phyloP scores from a whole-genome alignment of 2,797 vertebrate species.

The Labroides dimidiatus region DNA sequence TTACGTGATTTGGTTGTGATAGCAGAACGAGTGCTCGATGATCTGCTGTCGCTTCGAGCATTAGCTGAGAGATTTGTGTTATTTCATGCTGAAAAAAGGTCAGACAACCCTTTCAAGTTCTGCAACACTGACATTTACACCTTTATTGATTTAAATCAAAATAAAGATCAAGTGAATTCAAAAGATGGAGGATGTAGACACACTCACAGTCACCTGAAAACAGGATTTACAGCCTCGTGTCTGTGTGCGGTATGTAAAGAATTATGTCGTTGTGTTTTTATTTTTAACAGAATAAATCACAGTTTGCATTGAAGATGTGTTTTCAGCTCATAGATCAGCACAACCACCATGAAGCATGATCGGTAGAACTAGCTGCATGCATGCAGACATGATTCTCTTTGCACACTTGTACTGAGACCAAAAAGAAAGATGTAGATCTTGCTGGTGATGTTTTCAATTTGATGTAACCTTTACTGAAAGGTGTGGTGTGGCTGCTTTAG shows the following conservation, averaged over 20 bases:
- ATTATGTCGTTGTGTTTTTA: neutral
- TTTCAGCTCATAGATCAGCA: too few relatives aligned
- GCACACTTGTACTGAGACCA: too few relatives aligned
- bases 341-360: too few relatives aligned
- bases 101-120: slow-evolving; percentile 60
- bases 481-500: too few relatives aligned
- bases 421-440: too few relatives aligned
- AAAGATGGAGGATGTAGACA: neutral
- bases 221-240: neutral
- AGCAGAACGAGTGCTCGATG: slow-evolving; percentile 55
- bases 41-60: slow-evolving; percentile 60
- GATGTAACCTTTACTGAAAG: too few relatives aligned
- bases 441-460: too few relatives aligned
- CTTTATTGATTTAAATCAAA: slow-evolving; percentile 67
- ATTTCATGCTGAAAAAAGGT: slow-evolving; percentile 55
- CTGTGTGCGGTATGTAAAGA: slow-evolving; percentile 3
- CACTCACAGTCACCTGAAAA: slow-evolving; percentile 8
- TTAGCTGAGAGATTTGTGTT: slow-evolving; percentile 58
- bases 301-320: too few relatives aligned
- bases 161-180: slow-evolving; percentile 26
- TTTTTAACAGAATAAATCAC: too few relatives aligned
- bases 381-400: too few relatives aligned
- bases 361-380: too few relatives aligned
- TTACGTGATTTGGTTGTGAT: slow-evolving; percentile 40
- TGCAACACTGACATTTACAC: slow-evolving; percentile 66